phyloP scores from a whole-genome alignment of 2,888 invertebrate species.

The Platynereis dumerilii region DNA sequence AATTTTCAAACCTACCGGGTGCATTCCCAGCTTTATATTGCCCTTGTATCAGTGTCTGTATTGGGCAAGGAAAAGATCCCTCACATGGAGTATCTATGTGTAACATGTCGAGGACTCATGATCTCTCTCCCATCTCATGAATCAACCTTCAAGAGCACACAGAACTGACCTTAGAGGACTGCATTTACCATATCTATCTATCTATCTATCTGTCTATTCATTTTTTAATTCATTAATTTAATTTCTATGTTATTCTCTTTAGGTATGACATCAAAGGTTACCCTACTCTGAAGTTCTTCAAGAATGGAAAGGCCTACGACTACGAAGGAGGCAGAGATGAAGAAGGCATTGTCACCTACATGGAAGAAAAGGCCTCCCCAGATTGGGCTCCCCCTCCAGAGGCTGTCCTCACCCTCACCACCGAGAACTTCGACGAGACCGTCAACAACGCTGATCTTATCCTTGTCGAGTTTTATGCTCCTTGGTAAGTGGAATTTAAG shows the following conservation, averaged over 20 bases:
- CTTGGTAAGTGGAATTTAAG: slow-evolving; percentile 64
- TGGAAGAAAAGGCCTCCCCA: slow-evolving; percentile 66
- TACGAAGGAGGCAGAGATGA: slow-evolving; percentile 58
- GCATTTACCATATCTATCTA: too few species aligned
- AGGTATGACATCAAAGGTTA: slow-evolving; percentile 66
- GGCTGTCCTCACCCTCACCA: slow-evolving; percentile 65
- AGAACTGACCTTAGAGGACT: too few species aligned
- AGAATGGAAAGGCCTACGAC: slow-evolving; percentile 55
- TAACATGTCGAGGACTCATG: too few species aligned
- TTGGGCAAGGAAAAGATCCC: too few species aligned
- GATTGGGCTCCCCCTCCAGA: slow-evolving; percentile 68
- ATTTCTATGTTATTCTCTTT: too few species aligned
- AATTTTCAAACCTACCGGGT: too few species aligned
- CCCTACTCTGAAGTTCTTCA: slow-evolving; percentile 66
- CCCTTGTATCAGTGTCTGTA: background rate
- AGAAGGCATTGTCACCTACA: slow-evolving; percentile 66
- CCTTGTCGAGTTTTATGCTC: slow-evolving; percentile 70
- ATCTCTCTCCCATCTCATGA: too few species aligned
- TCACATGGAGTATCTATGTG: too few species aligned
- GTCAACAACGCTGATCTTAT: slow-evolving; percentile 64
- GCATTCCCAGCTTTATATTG: background rate
- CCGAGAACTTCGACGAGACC: slow-evolving; percentile 60
- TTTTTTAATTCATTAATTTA: too few species aligned
- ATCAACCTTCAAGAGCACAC: too few species aligned
- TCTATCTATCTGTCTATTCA: too few species aligned